phyloP scores from a whole-genome alignment of 2,113 vertebrate genomes.

The Macroglossus sobrinus region DNA sequence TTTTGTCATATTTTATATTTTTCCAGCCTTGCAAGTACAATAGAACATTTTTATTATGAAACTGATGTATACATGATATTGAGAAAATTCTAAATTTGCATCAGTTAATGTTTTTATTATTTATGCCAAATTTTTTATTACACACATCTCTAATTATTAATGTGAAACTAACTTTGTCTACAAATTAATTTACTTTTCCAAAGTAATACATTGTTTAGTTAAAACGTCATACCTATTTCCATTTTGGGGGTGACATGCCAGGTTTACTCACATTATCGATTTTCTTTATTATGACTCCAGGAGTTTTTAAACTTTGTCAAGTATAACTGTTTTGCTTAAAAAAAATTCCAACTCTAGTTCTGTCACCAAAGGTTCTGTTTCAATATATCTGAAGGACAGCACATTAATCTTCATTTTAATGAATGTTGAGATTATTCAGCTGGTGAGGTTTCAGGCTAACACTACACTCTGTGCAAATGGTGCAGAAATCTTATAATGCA shows the following conservation, averaged over 20 bases:
- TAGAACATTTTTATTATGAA: background rate
- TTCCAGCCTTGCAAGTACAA: background rate
- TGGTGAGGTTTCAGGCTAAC: background rate
- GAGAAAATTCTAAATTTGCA: background rate
- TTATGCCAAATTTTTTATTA: background rate
- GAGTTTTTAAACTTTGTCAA: background rate
- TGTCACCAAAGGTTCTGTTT: background rate
- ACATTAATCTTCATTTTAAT: background rate
- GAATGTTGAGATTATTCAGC: background rate
- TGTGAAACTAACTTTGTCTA: background rate
- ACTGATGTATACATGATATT: background rate
- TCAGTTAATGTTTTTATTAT: background rate
- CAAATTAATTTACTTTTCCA: background rate
- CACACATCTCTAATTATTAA: background rate
- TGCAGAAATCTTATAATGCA: background rate
- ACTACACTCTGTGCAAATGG: background rate
- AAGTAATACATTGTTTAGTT: background rate
- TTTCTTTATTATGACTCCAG: background rate
- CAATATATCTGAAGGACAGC: background rate
- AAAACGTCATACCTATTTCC: background rate
- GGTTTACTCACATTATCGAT: background rate
- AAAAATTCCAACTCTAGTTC: background rate
- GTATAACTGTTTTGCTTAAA: background rate
- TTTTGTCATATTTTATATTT: conserved; percentile 39
- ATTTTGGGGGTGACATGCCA: background rate